These are phyloP conservation scores for Tympanuchus pallidicinctus DNA, from an alignment of 2,113 vertebrate genomes.

Conservation along the genomic window DNA sequence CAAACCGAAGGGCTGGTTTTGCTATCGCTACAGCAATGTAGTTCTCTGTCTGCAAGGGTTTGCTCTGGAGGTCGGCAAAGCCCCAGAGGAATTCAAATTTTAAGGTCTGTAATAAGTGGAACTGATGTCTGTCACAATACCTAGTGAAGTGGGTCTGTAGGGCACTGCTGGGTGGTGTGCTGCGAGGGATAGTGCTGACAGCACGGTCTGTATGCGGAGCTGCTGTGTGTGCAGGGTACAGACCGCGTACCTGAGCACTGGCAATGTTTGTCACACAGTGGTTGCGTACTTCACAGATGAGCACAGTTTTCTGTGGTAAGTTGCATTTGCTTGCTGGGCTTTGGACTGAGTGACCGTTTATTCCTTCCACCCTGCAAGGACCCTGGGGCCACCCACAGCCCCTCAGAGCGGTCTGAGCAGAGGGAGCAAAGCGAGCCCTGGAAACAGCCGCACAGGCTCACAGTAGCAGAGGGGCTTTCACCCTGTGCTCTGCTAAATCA, in stretches of 20 bases:
- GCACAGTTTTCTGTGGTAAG: not conserved
- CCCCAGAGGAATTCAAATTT: not conserved
- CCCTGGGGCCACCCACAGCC: rapidly evolving
- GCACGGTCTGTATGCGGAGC: not conserved
- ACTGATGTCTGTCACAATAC: not conserved
- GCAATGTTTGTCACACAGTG: not conserved
- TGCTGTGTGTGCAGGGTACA: not conserved
- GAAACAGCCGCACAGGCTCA: not conserved
- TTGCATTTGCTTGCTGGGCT: not conserved
- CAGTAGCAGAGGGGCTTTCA: rapidly evolving
- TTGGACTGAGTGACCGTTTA: not conserved
- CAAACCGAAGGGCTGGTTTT: not conserved
- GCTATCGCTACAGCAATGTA: rapidly evolving
- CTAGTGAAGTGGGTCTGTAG: not conserved
- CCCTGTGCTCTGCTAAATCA: not conserved
- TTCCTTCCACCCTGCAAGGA: not conserved
- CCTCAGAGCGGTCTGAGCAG: not conserved
- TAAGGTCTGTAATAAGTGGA: not conserved
- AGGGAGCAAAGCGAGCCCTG: not conserved
- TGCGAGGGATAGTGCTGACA: not conserved
- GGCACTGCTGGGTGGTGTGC: not conserved
- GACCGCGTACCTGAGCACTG: not conserved
- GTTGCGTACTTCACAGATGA: not conserved
- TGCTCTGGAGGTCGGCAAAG: not conserved
- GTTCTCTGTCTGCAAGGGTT: not conserved